Conservation (phyloP, 2,113 vertebrate genomes). For the Crotalus horridus region DNA sequence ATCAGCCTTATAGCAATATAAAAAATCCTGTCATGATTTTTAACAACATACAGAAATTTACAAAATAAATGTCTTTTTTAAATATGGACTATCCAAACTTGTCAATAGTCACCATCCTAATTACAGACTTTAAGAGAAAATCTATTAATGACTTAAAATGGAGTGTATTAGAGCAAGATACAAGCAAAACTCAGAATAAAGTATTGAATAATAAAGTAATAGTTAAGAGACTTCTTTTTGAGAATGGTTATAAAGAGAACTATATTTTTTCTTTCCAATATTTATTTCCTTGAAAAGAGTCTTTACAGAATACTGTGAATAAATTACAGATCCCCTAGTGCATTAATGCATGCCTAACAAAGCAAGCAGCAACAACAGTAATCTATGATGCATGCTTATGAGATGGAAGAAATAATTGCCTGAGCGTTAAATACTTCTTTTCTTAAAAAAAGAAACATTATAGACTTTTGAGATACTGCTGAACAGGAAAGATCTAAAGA, state of each 20-base stretch:
- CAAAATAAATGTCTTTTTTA: not conserved
- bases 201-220: not conserved
- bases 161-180: not conserved
- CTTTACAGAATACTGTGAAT: constrained; percentile 64
- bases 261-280: constrained; percentile 45
- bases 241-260: constrained; percentile 40
- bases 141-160: not conserved
- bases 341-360: constrained; percentile 64
- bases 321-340: constrained; percentile 56
- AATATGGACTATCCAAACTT: not conserved
- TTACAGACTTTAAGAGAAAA: not conserved
- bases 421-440: constrained; percentile 48
- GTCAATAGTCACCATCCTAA: not conserved
- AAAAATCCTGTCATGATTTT: not conserved
- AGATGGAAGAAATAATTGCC: constrained; percentile 51
- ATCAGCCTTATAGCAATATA: not conserved
- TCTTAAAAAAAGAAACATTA: constrained; percentile 18
- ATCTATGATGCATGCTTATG: constrained; percentile 45
- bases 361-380: constrained; percentile 58
- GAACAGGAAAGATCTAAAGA: constrained; percentile 13
- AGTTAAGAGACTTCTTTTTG: constrained; percentile 38
- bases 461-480: constrained; percentile 42
- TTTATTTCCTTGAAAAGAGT: constrained; percentile 61
- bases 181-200: not conserved
- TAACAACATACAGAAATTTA: not conserved